These are phyloP conservation scores for Leptoclinus maculatus DNA, from an alignment of 2,797 vertebrate species.

Conservation along the genomic window DNA sequence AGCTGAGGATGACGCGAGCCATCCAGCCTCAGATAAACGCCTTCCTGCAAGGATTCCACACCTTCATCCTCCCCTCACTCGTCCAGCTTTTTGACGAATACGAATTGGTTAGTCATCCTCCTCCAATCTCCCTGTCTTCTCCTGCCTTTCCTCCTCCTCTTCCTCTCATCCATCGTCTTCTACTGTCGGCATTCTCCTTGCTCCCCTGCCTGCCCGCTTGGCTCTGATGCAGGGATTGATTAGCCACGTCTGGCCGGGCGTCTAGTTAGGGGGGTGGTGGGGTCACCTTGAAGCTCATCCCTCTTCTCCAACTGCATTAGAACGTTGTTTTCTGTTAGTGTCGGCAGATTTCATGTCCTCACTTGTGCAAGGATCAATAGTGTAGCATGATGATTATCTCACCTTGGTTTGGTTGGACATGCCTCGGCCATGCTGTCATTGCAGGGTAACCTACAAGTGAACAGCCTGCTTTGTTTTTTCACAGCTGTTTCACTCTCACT, in stretches of 20 bases:
- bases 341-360: constrained; percentile 53
- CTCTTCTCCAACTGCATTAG: constrained; percentile 33
- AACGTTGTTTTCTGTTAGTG: constrained; percentile 30
- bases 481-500: neutral
- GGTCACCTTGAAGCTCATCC: constrained; percentile 66
- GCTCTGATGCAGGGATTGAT: constrained; percentile 59
- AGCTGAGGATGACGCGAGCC: constrained; percentile 98
- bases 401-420: constrained; percentile 52
- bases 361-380: constrained; percentile 57
- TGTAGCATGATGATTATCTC: constrained; percentile 59
- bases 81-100: constrained; percentile 99
- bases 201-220: neutral
- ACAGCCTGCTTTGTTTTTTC: constrained; percentile 6
- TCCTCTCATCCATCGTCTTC: neutral
- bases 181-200: constrained; percentile 18
- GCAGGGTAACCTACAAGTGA: constrained; percentile 10
- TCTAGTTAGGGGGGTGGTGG: neutral
- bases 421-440: constrained; percentile 49
- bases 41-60: constrained; percentile 97
- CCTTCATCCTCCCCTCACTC: constrained; percentile 96
- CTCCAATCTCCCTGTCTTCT: neutral
- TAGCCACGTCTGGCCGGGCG: constrained; percentile 38
- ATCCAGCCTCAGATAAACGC: constrained; percentile 99
- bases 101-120: constrained; percentile 90
- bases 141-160: neutral